Conservation (phyloP, 2,113 vertebrate genomes). For the Varanus komodoensis region DNA sequence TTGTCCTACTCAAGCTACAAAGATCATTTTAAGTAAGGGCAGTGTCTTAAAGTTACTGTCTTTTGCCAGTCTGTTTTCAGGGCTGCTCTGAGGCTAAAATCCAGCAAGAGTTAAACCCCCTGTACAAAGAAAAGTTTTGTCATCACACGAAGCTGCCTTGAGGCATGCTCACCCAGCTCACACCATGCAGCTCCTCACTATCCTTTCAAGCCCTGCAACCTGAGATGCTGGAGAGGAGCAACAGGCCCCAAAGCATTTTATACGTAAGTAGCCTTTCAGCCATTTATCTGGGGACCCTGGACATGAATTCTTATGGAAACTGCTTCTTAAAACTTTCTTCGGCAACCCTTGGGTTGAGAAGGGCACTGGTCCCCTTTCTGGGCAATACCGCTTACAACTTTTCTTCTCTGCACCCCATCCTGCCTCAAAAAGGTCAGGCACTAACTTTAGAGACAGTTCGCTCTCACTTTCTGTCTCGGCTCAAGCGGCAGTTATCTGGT, state of each 20-base stretch:
- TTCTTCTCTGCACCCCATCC: neutral
- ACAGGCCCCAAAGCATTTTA: too few species aligned
- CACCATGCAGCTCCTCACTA: neutral
- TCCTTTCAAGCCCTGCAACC: too few species aligned
- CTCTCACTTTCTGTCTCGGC: neutral
- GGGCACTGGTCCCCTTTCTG: neutral
- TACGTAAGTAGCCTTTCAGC: neutral
- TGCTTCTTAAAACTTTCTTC: neutral
- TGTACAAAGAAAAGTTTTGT: neutral
- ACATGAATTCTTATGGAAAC: neutral
- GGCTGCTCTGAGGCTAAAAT: neutral
- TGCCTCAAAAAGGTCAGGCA: constrained; percentile 56
- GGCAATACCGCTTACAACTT: too few species aligned
- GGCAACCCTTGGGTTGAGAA: neutral
- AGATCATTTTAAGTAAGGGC: neutral
- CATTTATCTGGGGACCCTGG: neutral
- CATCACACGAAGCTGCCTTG: too few species aligned
- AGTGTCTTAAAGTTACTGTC: neutral
- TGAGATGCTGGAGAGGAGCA: neutral
- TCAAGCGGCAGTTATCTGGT: constrained; percentile 49
- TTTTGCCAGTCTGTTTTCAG: neutral
- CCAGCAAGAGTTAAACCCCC: neutral
- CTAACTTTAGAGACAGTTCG: constrained; percentile 62
- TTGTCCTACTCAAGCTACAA: neutral
- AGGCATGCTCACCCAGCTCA: neutral